These are phyloP conservation scores for Neodon shergylaensis DNA, from an alignment of 2,113 vertebrate species.

Conservation along the genomic window DNA sequence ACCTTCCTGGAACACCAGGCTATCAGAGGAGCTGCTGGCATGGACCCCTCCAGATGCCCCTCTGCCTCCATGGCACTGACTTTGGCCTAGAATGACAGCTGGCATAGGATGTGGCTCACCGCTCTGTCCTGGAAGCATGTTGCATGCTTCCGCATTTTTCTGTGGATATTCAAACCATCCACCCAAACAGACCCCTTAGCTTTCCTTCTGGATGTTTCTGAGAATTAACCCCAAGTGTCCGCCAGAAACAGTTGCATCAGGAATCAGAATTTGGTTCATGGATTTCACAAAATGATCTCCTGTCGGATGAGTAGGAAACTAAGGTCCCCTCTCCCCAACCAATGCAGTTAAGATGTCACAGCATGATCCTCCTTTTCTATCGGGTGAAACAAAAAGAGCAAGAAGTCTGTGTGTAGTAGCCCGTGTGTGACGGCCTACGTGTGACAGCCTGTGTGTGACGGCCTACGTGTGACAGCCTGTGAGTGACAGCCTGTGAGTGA, in stretches of 20 bases:
- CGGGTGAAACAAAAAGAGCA: conserved; percentile 47
- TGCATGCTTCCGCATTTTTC: not conserved
- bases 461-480: no score
- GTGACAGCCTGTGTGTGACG: no score
- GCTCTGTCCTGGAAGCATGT: not conserved
- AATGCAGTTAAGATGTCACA: not conserved
- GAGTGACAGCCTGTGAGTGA: no score
- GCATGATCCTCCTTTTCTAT: conserved; percentile 57
- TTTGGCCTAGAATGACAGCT: not conserved
- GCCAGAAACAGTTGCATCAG: not conserved
- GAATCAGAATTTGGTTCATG: conserved; percentile 21
- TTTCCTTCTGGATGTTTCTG: not conserved
- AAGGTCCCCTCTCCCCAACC: not conserved
- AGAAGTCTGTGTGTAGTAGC: not conserved
- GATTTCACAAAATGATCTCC: not conserved
- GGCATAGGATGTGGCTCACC: not conserved
- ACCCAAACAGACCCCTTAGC: not conserved
- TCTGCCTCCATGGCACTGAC: not conserved
- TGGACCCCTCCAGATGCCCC: not conserved
- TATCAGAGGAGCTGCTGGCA: not conserved
- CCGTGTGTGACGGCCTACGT: no score
- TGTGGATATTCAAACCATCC: not conserved
- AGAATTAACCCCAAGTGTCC: not conserved
- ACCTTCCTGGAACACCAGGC: rapidly evolving
- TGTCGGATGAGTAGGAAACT: not conserved